phyloP scores from a whole-genome alignment of 2,888 invertebrate species.

The Ophioninae sp. region DNA sequence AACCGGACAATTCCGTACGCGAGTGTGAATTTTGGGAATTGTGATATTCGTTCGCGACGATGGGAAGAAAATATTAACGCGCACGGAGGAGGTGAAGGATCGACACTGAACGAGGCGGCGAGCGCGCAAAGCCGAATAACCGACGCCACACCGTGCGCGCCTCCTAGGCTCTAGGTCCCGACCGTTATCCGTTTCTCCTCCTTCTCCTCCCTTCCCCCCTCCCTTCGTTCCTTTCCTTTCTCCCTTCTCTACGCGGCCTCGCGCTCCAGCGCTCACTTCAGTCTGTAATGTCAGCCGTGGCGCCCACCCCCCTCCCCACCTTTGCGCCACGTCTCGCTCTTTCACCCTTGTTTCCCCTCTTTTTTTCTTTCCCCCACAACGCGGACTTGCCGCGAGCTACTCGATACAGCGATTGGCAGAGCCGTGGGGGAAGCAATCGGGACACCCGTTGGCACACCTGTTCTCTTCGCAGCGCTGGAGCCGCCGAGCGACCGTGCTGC shows the following conservation, averaged over 20 bases:
- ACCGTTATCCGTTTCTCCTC: slow-evolving; percentile 67
- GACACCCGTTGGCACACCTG: slow-evolving; percentile 14
- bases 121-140: slow-evolving; percentile 67
- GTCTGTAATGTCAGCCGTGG: slow-evolving; percentile 41
- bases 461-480: not conserved
- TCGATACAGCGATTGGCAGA: slow-evolving; percentile 39
- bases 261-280: slow-evolving; percentile 49
- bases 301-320: slow-evolving; percentile 20
- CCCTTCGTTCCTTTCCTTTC: slow-evolving; percentile 55
- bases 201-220: slow-evolving; percentile 49
- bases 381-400: not conserved
- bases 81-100: slow-evolving; percentile 54
- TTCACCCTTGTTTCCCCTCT: slow-evolving; percentile 50
- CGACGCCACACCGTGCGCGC: slow-evolving; percentile 66
- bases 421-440: not conserved
- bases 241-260: slow-evolving; percentile 52
- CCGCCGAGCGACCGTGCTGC: slow-evolving; percentile 2
- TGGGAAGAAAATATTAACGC: slow-evolving; percentile 22
- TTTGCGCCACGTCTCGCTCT: slow-evolving; percentile 39
- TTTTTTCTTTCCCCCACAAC: slow-evolving; percentile 31
- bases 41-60: not conserved
- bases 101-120: slow-evolving; percentile 60
- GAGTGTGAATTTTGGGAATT: not conserved
- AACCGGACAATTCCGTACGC: not conserved
- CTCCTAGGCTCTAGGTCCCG: slow-evolving; percentile 60